Evolutionary conservation across 2,888 invertebrate genomes (phyloP).

Genomic region (Dynastes grantii): DNA sequence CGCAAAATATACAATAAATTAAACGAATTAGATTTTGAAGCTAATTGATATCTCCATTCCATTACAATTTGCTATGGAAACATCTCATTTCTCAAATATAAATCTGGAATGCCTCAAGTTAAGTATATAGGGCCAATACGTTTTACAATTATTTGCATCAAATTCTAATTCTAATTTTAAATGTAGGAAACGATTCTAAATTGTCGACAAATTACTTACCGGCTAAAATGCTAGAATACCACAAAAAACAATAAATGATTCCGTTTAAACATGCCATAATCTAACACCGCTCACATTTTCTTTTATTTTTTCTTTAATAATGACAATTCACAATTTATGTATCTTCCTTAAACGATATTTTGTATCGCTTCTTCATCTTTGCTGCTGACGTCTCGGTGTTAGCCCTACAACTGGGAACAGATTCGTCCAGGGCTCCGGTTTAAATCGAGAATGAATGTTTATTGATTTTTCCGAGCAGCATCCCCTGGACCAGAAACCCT

Average conservation of each 20-base stretch:
- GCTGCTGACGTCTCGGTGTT: background rate
- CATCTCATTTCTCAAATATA: too few relatives aligned
- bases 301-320: background rate
- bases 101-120: too few relatives aligned
- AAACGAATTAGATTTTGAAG: too few relatives aligned
- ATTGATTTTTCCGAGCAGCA: conserved; percentile 49
- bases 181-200: too few relatives aligned
- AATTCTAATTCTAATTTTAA: too few relatives aligned
- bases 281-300: background rate
- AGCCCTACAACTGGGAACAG: conserved; percentile 4
- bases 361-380: conserved; percentile 38
- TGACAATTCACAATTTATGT: background rate
- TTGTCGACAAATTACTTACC: conserved; percentile 61
- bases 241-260: conserved; percentile 66
- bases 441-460: background rate
- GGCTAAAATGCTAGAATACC: conserved; percentile 68
- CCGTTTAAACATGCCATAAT: conserved; percentile 64
- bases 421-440: conserved; percentile 8
- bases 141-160: conserved; percentile 28
- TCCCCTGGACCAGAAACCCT: conserved; percentile 40
- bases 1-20: too few relatives aligned
- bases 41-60: too few relatives aligned
- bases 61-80: too few relatives aligned
- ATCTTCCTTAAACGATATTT: conserved; percentile 1
- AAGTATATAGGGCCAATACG: conserved; percentile 48